Conservation (phyloP, 2,888 invertebrate species). For the Neocrepidodera transversa region DNA sequence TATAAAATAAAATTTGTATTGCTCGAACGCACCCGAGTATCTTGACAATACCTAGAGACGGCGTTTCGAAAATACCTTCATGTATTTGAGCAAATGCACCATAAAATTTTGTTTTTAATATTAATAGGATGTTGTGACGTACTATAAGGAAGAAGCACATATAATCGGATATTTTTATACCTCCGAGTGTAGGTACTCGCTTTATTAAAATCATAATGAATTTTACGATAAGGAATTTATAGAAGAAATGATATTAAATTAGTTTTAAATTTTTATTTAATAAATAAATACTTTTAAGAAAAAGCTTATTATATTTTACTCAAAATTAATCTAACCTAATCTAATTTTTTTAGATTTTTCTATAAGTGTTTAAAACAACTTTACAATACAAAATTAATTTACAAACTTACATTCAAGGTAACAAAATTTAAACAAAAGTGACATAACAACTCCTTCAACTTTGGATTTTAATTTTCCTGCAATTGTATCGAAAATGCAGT, state of each 20-base stretch:
- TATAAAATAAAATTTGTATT: conserved; percentile 25
- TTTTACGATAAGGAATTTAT: no score
- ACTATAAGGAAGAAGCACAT: no score
- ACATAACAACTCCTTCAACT: conserved; percentile 8
- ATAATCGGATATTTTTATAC: no score
- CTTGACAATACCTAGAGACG: conserved; percentile 7
- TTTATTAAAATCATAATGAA: no score
- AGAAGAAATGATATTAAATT: no score
- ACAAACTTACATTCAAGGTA: not conserved
- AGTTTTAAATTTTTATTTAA: no score
- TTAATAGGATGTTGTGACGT: not conserved
- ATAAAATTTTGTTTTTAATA: conserved; percentile 21
- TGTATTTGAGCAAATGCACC: conserved; percentile 19
- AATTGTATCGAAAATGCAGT: not conserved
- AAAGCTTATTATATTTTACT: no score
- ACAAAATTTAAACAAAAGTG: conserved; percentile 1
- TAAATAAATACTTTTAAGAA: no score
- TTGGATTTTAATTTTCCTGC: conserved; percentile 2
- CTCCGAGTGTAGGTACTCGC: no score
- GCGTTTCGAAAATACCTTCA: conserved; percentile 21
- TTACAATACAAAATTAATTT: not conserved
- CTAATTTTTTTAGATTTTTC: no score
- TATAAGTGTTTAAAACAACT: no score
- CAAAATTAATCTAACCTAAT: no score
- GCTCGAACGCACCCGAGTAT: conserved; percentile 13